Percentiles rank a stretch among this genome's conserved stretches.
phyloP scores from a whole-genome alignment of 2,113 vertebrate genomes.

The Sphaerodactylus townsendi region DNA sequence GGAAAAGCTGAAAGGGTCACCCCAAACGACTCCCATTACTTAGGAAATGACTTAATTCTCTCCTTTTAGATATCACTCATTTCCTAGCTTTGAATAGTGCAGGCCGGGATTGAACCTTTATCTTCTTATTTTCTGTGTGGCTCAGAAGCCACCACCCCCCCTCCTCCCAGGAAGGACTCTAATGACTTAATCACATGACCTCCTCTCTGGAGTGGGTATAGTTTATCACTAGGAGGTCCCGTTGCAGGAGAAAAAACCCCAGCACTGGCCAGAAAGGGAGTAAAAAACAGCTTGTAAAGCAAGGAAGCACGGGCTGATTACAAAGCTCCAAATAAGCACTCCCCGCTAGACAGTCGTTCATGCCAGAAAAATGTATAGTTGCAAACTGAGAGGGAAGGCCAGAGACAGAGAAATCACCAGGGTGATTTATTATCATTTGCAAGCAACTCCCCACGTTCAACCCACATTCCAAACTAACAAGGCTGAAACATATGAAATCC shows the following conservation, averaged over 20 bases:
- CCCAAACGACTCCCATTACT: slow-evolving; percentile 17
- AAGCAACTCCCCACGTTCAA: background rate
- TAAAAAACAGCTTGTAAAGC: background rate
- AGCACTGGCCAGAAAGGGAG: background rate
- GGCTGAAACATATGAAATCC: background rate
- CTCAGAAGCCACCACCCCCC: background rate
- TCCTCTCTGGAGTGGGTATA: slow-evolving; percentile 4
- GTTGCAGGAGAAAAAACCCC: background rate
- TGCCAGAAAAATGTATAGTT: background rate
- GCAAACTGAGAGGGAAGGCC: background rate
- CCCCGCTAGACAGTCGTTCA: background rate
- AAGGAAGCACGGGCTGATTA: slow-evolving; percentile 30
- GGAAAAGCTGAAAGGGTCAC: background rate
- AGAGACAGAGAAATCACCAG: background rate
- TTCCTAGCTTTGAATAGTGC: slow-evolving; percentile 9
- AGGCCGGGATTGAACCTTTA: background rate
- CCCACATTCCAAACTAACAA: slow-evolving; percentile 7
- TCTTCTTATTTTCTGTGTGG: background rate
- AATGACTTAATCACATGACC: background rate
- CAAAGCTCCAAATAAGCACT: background rate
- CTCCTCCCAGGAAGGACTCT: background rate
- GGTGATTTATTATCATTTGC: background rate
- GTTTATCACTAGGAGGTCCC: slow-evolving; percentile 37
- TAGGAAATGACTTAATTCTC: slow-evolving; percentile 36
- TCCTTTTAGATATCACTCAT: slow-evolving; percentile 1